Evolutionary conservation across 1,140 invertebrate species (phyloP).

Genomic region (Globodera rostochiensis): DNA sequence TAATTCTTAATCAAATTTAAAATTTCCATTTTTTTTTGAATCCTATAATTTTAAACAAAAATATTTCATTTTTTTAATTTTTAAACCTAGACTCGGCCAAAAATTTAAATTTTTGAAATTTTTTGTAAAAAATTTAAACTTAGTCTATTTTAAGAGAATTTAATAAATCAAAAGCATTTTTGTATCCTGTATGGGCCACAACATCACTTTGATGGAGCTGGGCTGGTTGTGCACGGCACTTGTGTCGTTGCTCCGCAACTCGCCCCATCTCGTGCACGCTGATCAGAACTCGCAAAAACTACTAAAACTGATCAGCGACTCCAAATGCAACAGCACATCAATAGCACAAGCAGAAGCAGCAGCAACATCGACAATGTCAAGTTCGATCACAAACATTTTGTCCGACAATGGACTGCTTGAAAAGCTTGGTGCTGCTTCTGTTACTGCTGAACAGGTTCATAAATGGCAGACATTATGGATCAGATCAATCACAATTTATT

Average conservation of each 20-base stretch:
- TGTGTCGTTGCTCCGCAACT: slow-evolving; percentile 19
- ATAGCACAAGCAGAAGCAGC: background rate
- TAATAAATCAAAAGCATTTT: background rate
- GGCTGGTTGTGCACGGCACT: slow-evolving; percentile 20
- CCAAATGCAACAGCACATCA: slow-evolving; percentile 3
- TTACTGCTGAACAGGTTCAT: background rate
- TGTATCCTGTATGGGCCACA: background rate
- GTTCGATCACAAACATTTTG: background rate
- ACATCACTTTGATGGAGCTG: slow-evolving; percentile 25
- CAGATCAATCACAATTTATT: too few relatives aligned
- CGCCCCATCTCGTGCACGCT: slow-evolving; percentile 1
- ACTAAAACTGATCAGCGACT: slow-evolving; percentile 16
- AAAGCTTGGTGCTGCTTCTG: background rate
- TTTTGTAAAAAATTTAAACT: slow-evolving; percentile 8
- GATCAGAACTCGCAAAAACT: slow-evolving; percentile 18
- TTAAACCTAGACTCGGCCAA: background rate
- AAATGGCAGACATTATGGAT: too few relatives aligned
- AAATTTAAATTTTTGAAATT: background rate
- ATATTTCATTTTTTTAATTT: background rate
- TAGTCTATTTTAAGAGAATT: background rate
- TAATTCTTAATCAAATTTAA: too few relatives aligned
- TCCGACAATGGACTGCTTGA: background rate
- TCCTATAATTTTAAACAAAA: background rate
- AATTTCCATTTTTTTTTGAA: too few relatives aligned
- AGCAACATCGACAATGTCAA: background rate